Conservation (phyloP, 2,888 invertebrate species). For the Xanthorhoe spadicearia region DNA sequence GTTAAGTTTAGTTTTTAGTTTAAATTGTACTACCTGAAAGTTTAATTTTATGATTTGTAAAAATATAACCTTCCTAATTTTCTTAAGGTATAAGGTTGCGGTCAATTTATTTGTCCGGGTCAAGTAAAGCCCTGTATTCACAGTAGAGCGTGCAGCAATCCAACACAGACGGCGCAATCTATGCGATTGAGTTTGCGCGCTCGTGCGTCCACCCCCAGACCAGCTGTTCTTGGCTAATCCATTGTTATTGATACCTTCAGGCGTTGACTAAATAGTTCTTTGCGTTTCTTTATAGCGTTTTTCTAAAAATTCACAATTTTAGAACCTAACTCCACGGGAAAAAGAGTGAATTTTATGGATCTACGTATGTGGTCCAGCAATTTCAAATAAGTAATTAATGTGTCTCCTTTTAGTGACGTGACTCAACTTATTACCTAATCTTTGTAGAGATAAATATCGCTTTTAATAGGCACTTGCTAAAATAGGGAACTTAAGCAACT, state of each 20-base stretch:
- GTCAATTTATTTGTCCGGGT: not conserved
- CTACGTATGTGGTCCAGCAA: no score
- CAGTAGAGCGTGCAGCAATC: slow-evolving; percentile 12
- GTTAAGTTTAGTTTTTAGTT: no score
- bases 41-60: no score
- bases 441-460: not conserved
- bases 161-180: slow-evolving; percentile 46
- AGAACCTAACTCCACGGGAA: no score
- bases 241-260: slow-evolving; percentile 43
- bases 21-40: no score
- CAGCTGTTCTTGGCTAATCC: slow-evolving; percentile 46
- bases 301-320: no score
- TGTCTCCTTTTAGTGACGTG: not conserved
- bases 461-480: slow-evolving; percentile 15
- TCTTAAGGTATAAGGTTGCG: no score
- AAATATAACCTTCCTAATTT: no score
- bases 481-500: slow-evolving; percentile 23
- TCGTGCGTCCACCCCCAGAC: slow-evolving; percentile 63
- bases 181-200: slow-evolving; percentile 75
- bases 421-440: not conserved
- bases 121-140: not conserved
- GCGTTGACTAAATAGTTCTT: not conserved
- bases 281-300: no score
- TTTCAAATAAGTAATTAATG: not conserved
- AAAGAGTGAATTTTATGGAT: no score